Evolutionary conservation across 2,888 invertebrate species (phyloP).

Genomic region (Lasius fuliginosus): DNA sequence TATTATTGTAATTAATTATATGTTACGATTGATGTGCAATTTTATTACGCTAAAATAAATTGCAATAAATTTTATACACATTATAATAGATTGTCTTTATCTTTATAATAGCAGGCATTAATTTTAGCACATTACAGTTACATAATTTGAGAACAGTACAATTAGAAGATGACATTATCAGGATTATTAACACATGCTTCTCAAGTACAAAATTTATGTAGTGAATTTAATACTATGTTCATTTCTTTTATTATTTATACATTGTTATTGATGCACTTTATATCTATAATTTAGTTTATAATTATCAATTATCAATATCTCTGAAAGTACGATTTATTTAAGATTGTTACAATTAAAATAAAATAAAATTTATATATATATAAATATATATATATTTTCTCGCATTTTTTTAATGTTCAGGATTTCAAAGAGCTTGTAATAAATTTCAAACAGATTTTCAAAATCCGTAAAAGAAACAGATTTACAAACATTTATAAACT

Average conservation of each 20-base stretch:
- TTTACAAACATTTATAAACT: neutral
- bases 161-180: neutral
- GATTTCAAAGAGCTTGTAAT: neutral
- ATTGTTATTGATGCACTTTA: too few relatives aligned
- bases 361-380: constrained; percentile 13
- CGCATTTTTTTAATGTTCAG: neutral
- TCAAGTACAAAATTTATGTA: too few relatives aligned
- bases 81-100: neutral
- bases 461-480: neutral
- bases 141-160: neutral
- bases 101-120: neutral
- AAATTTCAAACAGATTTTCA: neutral
- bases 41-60: neutral
- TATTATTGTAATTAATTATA: neutral
- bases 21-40: neutral
- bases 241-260: too few relatives aligned
- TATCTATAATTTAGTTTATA: neutral
- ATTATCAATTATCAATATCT: neutral
- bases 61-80: neutral
- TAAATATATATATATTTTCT: too few relatives aligned
- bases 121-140: neutral
- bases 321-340: neutral
- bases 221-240: too few relatives aligned
- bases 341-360: neutral
- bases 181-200: neutral